A percentile compares a stretch with the other conserved stretches of the same genome.
Conservation (phyloP, 2,113 vertebrate species). For the Sula dactylatra region DNA sequence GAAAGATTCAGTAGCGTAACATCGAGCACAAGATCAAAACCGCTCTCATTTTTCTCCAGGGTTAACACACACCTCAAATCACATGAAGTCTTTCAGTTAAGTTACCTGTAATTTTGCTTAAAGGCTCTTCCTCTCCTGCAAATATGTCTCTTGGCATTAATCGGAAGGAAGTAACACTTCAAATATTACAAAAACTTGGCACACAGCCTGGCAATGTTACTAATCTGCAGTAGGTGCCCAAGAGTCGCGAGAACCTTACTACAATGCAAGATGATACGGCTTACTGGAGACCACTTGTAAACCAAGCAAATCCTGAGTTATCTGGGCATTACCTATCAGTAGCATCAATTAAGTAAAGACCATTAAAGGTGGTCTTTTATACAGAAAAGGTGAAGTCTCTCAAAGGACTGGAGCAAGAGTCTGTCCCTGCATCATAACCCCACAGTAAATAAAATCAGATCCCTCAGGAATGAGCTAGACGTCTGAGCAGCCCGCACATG, state of each 20-base stretch:
- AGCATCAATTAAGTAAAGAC: too few relatives aligned
- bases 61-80: not conserved
- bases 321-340: too few relatives aligned
- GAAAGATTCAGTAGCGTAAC: not conserved
- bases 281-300: not conserved
- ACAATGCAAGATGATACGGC: fast-evolving
- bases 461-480: not conserved
- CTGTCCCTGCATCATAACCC: not conserved
- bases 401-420: not conserved
- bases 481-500: fast-evolving
- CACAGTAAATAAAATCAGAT: not conserved
- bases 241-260: not conserved
- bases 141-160: fast-evolving
- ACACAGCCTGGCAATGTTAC: not conserved
- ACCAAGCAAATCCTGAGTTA: not conserved
- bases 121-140: not conserved
- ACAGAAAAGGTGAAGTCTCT: not conserved
- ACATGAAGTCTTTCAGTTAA: too few relatives aligned
- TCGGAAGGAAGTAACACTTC: not conserved
- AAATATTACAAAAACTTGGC: not conserved
- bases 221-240: not conserved
- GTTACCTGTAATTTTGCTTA: not conserved
- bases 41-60: not conserved
- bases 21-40: not conserved
- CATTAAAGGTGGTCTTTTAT: not conserved